Conservation (phyloP, 1,140 invertebrate genomes). For the Drosophila pseudoobscura region DNA sequence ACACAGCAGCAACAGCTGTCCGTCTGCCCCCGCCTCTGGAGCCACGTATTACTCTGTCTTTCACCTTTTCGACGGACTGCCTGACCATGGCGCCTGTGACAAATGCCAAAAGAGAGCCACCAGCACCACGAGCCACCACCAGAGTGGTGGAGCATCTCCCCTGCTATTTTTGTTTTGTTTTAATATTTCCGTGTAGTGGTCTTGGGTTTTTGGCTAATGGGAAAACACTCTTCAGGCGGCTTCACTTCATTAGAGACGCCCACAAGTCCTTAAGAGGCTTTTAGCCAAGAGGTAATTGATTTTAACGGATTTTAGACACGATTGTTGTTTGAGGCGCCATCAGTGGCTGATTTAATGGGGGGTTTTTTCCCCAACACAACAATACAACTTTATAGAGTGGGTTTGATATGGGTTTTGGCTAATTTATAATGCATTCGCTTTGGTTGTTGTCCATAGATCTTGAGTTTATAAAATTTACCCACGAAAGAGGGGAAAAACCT, state of each 20-base stretch:
- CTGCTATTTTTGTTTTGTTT: background rate
- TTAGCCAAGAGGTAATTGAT: constrained; percentile 32
- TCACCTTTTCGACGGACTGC: constrained; percentile 50
- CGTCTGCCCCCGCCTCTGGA: constrained; percentile 12
- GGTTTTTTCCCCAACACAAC: too few species aligned
- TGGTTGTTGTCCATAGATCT: background rate
- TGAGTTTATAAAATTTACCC: too few species aligned
- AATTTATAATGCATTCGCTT: constrained; percentile 2
- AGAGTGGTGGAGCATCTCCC: background rate
- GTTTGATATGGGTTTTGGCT: background rate
- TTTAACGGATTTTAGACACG: constrained; percentile 38
- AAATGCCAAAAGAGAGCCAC: constrained; percentile 32
- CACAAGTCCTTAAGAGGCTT: constrained; percentile 43
- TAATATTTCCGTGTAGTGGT: constrained; percentile 27
- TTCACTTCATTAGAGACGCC: constrained; percentile 15
- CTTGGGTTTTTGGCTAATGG: constrained; percentile 34
- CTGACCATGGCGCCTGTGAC: constrained; percentile 64
- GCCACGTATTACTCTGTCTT: constrained; percentile 44
- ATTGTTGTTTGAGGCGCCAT: constrained; percentile 11
- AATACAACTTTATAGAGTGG: too few species aligned
- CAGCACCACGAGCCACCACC: too few species aligned
- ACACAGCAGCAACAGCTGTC: constrained; percentile 60
- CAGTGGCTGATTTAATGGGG: too few species aligned
- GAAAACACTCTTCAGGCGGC: constrained; percentile 35
- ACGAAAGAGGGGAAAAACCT: too few species aligned